Evolutionary conservation across 2,888 invertebrate species (phyloP).

Genomic region (Nomada hirtipes): DNA sequence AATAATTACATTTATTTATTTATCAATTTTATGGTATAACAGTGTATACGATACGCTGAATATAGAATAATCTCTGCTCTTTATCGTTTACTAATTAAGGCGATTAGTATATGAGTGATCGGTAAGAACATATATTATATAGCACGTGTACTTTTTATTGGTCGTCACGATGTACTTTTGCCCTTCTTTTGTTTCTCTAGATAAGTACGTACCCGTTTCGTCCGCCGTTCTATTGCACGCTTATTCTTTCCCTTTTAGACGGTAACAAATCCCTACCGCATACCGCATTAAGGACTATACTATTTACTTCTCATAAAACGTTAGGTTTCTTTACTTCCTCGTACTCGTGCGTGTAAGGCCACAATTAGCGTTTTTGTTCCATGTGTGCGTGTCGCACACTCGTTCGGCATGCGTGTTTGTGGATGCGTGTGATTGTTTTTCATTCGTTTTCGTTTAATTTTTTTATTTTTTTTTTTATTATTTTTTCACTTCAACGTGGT

Average conservation of each 20-base stretch:
- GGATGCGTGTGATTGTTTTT: conserved; percentile 39
- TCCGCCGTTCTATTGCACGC: conserved; percentile 5
- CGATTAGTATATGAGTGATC: conserved; percentile 82
- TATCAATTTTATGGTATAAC: conserved; percentile 81
- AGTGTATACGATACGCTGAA: conserved; percentile 79
- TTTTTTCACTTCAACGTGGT: neutral
- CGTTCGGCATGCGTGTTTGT: conserved; percentile 48
- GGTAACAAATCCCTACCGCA: conserved; percentile 54
- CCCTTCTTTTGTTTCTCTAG: conserved; percentile 15
- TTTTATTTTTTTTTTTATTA: neutral
- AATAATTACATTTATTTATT: conserved; percentile 82
- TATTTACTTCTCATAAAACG: conserved; percentile 35
- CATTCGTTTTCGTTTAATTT: conserved; percentile 15
- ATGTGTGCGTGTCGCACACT: conserved; percentile 66
- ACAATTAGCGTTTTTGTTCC: conserved; percentile 69
- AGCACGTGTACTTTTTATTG: conserved; percentile 76
- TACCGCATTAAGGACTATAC: conserved; percentile 43
- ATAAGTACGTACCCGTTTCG: conserved; percentile 10
- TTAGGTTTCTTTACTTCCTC: conserved; percentile 66
- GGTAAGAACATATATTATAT: conserved; percentile 77
- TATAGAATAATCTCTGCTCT: conserved; percentile 79
- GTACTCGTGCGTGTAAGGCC: conserved; percentile 79
- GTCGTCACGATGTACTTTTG: conserved; percentile 59
- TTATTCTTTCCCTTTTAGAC: conserved; percentile 10
- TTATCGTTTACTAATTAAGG: conserved; percentile 80